Evolutionary conservation across 53 echinoderm and acorn worm genomes (phyloP).

Genomic region (Antedon mediterranea): DNA sequence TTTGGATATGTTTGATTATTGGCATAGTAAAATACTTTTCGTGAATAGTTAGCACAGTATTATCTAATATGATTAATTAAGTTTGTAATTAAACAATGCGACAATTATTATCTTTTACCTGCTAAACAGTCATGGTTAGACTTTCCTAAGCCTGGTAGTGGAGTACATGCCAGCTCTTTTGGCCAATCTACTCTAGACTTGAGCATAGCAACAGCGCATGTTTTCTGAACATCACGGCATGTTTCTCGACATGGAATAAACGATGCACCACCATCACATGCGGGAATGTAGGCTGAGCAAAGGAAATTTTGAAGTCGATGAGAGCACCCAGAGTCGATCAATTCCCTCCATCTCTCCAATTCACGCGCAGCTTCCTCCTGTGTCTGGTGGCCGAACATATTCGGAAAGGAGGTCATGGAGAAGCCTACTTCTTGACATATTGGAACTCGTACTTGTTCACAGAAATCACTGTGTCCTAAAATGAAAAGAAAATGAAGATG

Average conservation of each 20-base stretch:
- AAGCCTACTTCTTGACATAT: not conserved
- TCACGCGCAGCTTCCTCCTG: conserved; percentile 6
- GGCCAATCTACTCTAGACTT: not conserved
- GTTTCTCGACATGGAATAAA: not conserved
- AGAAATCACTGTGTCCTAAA: not conserved
- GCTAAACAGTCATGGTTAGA: not conserved
- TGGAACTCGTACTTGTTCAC: not conserved
- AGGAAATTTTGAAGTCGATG: conserved; percentile 2
- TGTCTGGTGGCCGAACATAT: conserved; percentile 1
- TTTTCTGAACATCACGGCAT: not conserved
- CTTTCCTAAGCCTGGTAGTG: not conserved
- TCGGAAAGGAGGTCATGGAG: not conserved
- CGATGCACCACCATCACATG: no score
- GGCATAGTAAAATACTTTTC: no score
- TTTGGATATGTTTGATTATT: no score
- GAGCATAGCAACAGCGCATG: not conserved
- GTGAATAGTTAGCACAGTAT: no score
- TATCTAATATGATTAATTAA: no score
- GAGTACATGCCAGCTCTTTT: not conserved
- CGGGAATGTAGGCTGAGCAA: not conserved
- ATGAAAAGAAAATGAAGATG: not conserved
- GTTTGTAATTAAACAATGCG: no score
- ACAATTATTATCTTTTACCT: no score
- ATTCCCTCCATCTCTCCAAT: conserved; percentile 1
- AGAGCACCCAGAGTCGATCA: conserved; percentile 21